phyloP scores from a whole-genome alignment of 2,888 invertebrate species.

The Hartigia nigra region DNA sequence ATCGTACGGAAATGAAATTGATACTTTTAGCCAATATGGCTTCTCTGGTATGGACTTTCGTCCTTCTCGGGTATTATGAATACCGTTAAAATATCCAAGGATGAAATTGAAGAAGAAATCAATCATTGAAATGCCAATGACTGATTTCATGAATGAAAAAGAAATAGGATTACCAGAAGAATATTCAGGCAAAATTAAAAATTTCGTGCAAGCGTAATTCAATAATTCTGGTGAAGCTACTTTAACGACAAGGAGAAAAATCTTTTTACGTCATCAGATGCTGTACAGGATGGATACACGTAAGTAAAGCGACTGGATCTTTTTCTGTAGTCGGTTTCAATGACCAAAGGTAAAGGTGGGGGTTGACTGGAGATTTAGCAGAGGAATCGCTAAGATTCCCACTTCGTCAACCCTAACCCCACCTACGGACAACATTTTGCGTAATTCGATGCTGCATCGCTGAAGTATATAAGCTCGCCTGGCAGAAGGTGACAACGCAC shows the following conservation, averaged over 20 bases:
- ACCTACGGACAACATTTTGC: slow-evolving; percentile 34
- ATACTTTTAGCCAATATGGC: neutral
- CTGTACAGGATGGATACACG: neutral
- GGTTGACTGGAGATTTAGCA: slow-evolving; percentile 24
- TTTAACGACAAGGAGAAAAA: neutral
- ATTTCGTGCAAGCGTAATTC: neutral
- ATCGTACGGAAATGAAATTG: neutral
- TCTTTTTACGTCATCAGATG: neutral
- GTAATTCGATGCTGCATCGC: slow-evolving; percentile 45
- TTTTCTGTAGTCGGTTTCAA: neutral
- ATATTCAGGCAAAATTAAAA: neutral
- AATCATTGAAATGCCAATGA: no score
- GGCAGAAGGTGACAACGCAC: slow-evolving; percentile 33
- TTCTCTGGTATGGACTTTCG: neutral
- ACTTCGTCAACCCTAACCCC: slow-evolving; percentile 31
- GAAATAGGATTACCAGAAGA: neutral
- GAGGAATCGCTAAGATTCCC: slow-evolving; percentile 39
- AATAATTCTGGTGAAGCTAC: neutral
- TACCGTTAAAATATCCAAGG: neutral
- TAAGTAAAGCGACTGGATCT: neutral
- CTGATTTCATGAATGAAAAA: neutral
- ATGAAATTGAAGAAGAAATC: no score
- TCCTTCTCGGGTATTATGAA: no score
- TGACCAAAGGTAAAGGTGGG: slow-evolving; percentile 42
- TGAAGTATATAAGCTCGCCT: slow-evolving; percentile 52